phyloP scores from a whole-genome alignment of 1,140 invertebrate species.

The Caenorhabditis remanei region DNA sequence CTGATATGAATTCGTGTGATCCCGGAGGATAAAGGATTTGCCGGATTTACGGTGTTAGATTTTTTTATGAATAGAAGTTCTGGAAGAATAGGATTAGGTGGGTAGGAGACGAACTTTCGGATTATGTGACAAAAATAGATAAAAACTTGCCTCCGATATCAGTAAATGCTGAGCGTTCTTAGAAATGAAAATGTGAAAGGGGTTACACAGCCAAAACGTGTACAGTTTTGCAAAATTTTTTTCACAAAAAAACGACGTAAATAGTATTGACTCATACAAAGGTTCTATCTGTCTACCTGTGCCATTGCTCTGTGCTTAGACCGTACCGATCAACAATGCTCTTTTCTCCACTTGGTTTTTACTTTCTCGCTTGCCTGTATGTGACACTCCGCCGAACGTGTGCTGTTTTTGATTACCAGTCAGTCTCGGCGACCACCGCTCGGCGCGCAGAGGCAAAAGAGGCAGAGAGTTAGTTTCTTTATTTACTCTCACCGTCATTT shows the following conservation, averaged over 20 bases:
- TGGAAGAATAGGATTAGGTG: constrained; percentile 18
- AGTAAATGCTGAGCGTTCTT: background rate
- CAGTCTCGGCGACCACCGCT: constrained; percentile 34
- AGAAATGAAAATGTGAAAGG: too few species aligned
- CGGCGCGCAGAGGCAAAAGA: constrained; percentile 22
- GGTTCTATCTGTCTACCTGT: constrained; percentile 25
- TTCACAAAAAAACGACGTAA: background rate
- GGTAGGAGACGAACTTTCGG: background rate
- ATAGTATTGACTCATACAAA: constrained; percentile 7
- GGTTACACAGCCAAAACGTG: background rate
- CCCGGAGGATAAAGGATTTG: background rate
- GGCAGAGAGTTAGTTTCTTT: constrained; percentile 52
- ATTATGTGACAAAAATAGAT: background rate
- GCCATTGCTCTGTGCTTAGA: constrained; percentile 15
- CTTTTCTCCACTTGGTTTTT: background rate
- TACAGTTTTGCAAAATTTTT: too few species aligned
- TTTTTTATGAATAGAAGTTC: constrained; percentile 2
- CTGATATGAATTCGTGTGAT: background rate
- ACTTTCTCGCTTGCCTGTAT: background rate
- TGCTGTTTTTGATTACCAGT: constrained; percentile 56
- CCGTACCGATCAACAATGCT: constrained; percentile 48
- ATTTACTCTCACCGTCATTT: constrained; percentile 47
- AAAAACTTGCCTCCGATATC: background rate
- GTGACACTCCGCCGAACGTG: constrained; percentile 57
- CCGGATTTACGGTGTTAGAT: background rate